Conservation (phyloP, 2,113 vertebrate species). For the Zingel zingel region DNA sequence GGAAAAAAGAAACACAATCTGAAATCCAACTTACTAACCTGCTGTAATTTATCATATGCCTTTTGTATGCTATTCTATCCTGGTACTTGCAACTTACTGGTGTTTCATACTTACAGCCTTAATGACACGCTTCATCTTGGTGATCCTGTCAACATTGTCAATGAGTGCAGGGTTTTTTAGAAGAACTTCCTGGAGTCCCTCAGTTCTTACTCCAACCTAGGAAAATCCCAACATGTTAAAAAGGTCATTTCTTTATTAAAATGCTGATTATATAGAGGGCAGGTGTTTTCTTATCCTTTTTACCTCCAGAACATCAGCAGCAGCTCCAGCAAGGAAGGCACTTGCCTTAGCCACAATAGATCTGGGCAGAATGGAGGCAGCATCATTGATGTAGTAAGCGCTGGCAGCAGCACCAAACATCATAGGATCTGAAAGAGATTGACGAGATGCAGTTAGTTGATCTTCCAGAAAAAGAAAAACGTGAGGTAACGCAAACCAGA, state of each 20-base stretch:
- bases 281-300: neutral
- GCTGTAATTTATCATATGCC: neutral
- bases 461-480: neutral
- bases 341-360: constrained; percentile 82
- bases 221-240: constrained; percentile 5
- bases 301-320: constrained; percentile 89
- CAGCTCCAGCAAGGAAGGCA: constrained; percentile 83
- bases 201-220: constrained; percentile 85
- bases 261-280: neutral
- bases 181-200: constrained; percentile 87
- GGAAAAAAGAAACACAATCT: constrained; percentile 14
- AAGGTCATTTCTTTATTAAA: neutral
- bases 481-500: neutral
- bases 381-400: constrained; percentile 87
- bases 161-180: constrained; percentile 74
- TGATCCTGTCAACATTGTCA: constrained; percentile 81
- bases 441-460: constrained; percentile 2
- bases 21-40: neutral
- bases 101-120: constrained; percentile 79
- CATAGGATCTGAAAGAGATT: constrained; percentile 75
- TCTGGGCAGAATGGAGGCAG: constrained; percentile 84
- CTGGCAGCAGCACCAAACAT: constrained; percentile 86
- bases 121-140: constrained; percentile 86
- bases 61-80: neutral
- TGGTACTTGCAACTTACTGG: neutral